phyloP scores from a whole-genome alignment of 2,888 invertebrate species.

The Cyclophora punctaria region DNA sequence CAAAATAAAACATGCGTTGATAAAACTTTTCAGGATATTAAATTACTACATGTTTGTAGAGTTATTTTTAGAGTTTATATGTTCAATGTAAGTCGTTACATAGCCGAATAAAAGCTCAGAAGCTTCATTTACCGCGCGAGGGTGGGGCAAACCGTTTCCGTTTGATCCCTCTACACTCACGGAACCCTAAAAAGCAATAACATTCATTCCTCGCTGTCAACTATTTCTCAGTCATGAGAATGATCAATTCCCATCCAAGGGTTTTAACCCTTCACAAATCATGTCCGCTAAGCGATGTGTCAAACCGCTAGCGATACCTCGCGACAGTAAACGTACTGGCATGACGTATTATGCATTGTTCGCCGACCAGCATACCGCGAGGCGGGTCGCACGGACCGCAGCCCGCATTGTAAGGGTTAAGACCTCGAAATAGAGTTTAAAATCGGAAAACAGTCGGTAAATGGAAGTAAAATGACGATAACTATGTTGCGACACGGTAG shows the following conservation, averaged over 20 bases:
- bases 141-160: too few species aligned
- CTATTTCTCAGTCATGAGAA: constrained; percentile 20
- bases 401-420: constrained; percentile 19
- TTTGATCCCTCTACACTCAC: too few species aligned
- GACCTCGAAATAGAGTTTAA: constrained; percentile 19
- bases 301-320: constrained; percentile 61
- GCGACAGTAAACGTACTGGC: constrained; percentile 53
- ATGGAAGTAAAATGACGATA: constrained; percentile 13
- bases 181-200: constrained; percentile 2
- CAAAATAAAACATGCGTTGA: too few species aligned
- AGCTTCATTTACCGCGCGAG: too few species aligned
- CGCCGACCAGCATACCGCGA: constrained; percentile 25
- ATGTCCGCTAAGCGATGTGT: constrained; percentile 59
- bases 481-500: constrained; percentile 69
- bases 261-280: constrained; percentile 58
- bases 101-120: too few species aligned
- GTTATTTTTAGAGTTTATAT: too few species aligned
- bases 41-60: too few species aligned
- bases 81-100: too few species aligned
- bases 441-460: constrained; percentile 4
- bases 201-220: constrained; percentile 9
- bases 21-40: too few species aligned
- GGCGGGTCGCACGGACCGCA: constrained; percentile 20
- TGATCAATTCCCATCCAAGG: constrained; percentile 31
- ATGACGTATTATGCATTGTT: constrained; percentile 68